phyloP scores from a whole-genome alignment of 2,888 invertebrate species.

The Mechanitis messenoides region DNA sequence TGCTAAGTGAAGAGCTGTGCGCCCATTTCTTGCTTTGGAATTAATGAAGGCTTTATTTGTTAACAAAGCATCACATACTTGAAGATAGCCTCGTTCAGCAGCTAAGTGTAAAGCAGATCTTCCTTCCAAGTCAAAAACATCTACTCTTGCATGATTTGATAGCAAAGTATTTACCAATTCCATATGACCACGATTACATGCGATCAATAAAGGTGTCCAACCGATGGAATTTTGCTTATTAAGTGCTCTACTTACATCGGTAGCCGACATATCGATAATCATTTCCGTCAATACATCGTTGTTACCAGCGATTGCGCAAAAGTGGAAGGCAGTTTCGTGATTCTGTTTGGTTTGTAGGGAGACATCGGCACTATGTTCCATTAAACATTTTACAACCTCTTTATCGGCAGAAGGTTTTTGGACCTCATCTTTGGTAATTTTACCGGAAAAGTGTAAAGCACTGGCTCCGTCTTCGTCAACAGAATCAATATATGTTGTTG shows the following conservation, averaged over 20 bases:
- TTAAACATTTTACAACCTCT: constrained; percentile 91
- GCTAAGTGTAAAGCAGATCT: constrained; percentile 96
- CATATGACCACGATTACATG: constrained; percentile 96
- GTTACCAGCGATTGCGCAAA: constrained; percentile 95
- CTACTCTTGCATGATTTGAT: constrained; percentile 96
- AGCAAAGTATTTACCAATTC: constrained; percentile 93
- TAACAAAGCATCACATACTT: constrained; percentile 92
- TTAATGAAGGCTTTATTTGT: constrained; percentile 99
- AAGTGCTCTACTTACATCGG: constrained; percentile 93
- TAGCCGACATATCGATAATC: constrained; percentile 91
- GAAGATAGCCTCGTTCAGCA: constrained; percentile 93
- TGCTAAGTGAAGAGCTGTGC: constrained; percentile 97
- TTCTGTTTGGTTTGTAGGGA: constrained; percentile 88
- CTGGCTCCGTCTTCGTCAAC: constrained; percentile 95
- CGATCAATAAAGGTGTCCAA: constrained; percentile 98
- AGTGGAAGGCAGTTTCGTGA: constrained; percentile 96
- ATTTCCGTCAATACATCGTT: constrained; percentile 96
- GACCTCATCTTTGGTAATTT: constrained; percentile 89
- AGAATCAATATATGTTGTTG: constrained; percentile 90
- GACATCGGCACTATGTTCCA: constrained; percentile 95
- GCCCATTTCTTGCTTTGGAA: constrained; percentile 96
- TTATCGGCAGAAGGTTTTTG: constrained; percentile 83
- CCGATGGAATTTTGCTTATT: constrained; percentile 96
- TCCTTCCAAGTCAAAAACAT: constrained; percentile 98
- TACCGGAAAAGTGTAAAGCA: constrained; percentile 95